Evolutionary conservation across 2,113 vertebrate genomes (phyloP).

Genomic region (Melanerpes formicivorus): DNA sequence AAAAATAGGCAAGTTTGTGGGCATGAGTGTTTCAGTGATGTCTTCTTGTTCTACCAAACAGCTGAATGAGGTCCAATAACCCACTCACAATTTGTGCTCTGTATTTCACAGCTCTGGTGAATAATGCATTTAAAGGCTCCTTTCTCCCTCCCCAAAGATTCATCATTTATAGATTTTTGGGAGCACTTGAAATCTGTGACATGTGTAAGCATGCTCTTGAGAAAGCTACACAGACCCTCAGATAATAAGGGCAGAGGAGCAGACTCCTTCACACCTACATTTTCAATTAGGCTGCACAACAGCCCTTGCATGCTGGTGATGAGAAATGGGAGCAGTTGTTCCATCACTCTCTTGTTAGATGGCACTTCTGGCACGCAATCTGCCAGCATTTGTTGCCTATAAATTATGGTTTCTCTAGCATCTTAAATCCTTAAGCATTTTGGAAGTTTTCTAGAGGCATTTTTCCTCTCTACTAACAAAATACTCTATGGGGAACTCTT

Average conservation of each 20-base stretch:
- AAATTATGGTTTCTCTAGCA: conserved; percentile 11
- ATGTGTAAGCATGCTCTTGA: background rate
- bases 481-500: background rate
- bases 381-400: conserved; percentile 4
- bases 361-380: conserved; percentile 33
- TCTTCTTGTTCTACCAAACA: background rate
- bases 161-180: background rate
- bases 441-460: background rate
- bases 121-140: background rate
- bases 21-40: background rate
- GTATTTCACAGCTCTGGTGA: background rate
- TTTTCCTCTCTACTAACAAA: background rate
- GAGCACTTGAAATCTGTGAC: conserved; percentile 23
- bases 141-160: background rate
- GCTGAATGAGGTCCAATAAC: background rate
- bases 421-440: conserved; percentile 26
- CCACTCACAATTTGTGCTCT: background rate
- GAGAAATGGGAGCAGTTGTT: conserved; percentile 15
- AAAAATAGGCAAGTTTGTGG: background rate
- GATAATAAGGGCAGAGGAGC: background rate
- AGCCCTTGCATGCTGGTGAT: background rate
- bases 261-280: background rate
- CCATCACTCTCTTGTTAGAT: conserved; percentile 36
- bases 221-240: background rate
- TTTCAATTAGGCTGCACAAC: conserved; percentile 32